Evolutionary conservation across 1,140 invertebrate species (phyloP), one percentile per base, ranked within the genome.

Genomic region (Carcinoscorpius rotundicauda): DNA sequence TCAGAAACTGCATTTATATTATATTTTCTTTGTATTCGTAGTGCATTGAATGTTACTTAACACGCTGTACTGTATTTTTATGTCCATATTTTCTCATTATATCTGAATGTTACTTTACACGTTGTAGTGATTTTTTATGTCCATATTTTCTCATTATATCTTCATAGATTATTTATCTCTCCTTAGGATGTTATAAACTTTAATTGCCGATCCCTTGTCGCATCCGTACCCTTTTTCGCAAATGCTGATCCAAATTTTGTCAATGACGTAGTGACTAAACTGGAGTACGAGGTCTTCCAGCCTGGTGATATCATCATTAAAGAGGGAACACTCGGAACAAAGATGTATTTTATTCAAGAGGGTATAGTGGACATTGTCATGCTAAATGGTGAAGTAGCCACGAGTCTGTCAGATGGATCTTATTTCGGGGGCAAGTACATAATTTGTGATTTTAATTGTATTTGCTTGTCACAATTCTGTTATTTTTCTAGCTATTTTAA

Each of bases 291-390:
- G 86, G 93, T 97, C 82, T 97, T 97, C 86, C 94, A 97, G 80
- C 93, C 94, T 82, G 91, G 91, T 82, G 91, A 95, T 84, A 93
- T 93, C 78, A 94, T 96, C 76, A 94, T 95, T 79, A 94, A 93
- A 82, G 93, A 98, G 80, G 94, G 94, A 72, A 97, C 93, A 66
- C 94, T 97, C 74, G 90, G 94, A 72, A 93, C 88, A 73, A 97
- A 97, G 81, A 98, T 98, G 94, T 98, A 96, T 79, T 98, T 98
- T 81, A 97, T 98, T 73, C 94, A 97, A 82, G 94, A 98, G 80
- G 95, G 93, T 62, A 95, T 97, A 69, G 94, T 98, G 52, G 95
- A 98, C 80, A 97, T 98, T 72, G 89, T 93, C 56, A 96, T 94
- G 86, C 89, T 88, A 49, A 92, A 93, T 75, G 92, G 93, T 52